These are phyloP conservation scores for Phengaris alcon DNA, from an alignment of 2,888 invertebrate genomes.

Conservation along the genomic window DNA sequence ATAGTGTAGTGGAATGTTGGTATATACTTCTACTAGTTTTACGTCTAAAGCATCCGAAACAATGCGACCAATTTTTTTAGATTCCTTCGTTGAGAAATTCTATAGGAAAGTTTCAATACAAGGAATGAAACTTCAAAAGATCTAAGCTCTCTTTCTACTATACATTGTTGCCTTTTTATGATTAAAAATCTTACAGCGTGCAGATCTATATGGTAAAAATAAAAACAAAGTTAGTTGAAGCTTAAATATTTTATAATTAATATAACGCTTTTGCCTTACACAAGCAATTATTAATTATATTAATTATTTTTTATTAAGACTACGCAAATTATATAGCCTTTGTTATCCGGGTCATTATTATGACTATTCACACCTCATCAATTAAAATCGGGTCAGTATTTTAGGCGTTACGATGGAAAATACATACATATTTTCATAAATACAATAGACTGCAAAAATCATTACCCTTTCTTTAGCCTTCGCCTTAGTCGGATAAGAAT, in stretches of 20 bases:
- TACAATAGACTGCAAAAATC: no score
- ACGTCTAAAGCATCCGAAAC: neutral
- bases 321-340: no score
- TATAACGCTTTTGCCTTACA: no score
- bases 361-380: no score
- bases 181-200: neutral
- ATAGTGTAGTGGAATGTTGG: neutral
- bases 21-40: neutral
- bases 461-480: no score
- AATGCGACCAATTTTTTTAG: slow-evolving; percentile 6
- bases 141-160: neutral
- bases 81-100: slow-evolving; percentile 2
- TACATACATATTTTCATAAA: no score
- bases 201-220: neutral
- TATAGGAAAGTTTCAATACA: slow-evolving; percentile 1
- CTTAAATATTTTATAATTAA: neutral
- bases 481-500: no score
- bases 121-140: neutral
- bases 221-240: neutral
- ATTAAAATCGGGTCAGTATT: no score
- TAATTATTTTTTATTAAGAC: no score
- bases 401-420: no score
- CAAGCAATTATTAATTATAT: no score
- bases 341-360: no score
- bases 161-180: neutral